Conservation (phyloP, 2,888 invertebrate genomes). For the Ophion slaviceki region DNA sequence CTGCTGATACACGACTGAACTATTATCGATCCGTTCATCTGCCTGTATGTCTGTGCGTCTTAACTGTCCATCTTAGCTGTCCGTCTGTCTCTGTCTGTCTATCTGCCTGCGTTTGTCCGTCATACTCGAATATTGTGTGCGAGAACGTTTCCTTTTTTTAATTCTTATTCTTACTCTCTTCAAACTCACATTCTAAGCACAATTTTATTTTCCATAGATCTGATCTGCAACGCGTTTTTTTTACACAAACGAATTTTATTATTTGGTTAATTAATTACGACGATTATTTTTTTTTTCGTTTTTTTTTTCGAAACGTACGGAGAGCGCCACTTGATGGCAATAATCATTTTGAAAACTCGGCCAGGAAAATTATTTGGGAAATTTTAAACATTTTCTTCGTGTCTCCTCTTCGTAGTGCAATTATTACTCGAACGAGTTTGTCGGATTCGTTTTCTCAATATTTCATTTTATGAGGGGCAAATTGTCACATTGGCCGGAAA, state of each 20-base stretch:
- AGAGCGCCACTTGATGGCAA: neutral
- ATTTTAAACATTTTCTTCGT: neutral
- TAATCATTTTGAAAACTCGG: neutral
- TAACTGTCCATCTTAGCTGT: conserved; percentile 68
- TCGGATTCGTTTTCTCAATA: too few relatives aligned
- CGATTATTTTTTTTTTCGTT: neutral
- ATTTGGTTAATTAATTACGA: neutral
- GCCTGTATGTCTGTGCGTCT: conserved; percentile 71
- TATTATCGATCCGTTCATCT: conserved; percentile 73
- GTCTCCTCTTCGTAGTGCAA: neutral
- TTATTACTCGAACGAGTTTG: neutral
- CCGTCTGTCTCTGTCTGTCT: conserved; percentile 70
- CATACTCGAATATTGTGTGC: conserved; percentile 43
- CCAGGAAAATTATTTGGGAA: neutral
- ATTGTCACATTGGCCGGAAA: neutral
- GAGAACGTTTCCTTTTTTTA: conserved; percentile 3
- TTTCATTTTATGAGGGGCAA: neutral
- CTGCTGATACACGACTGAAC: conserved; percentile 74
- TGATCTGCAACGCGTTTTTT: neutral
- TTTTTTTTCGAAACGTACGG: neutral
- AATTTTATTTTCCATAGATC: neutral
- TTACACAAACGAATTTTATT: neutral
- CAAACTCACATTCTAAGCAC: neutral
- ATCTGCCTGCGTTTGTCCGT: conserved; percentile 70
- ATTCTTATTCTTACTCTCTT: neutral